Evolutionary conservation across 1,140 invertebrate species (phyloP).

Genomic region (Bilobella aurantiaca): DNA sequence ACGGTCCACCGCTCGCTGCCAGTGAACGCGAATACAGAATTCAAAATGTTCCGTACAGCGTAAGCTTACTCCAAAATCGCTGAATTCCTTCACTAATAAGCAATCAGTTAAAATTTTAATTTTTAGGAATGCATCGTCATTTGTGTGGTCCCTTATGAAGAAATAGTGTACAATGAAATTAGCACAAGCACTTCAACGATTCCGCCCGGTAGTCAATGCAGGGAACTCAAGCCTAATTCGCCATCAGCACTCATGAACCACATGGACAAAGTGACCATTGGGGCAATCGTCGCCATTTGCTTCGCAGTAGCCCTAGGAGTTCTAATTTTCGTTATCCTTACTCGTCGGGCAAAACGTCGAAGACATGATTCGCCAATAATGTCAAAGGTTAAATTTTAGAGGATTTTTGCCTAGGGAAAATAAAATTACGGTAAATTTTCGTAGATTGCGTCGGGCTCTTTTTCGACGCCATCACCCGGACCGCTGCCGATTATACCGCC

Average conservation of each 20-base stretch:
- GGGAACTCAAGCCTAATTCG: slow-evolving; percentile 61
- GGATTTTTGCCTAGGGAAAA: neutral
- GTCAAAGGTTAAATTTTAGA: slow-evolving; percentile 23
- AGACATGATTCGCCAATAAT: slow-evolving; percentile 28
- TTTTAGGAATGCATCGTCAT: slow-evolving; percentile 78
- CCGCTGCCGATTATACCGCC: slow-evolving; percentile 54
- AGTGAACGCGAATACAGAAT: slow-evolving; percentile 82
- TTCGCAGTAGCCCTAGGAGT: slow-evolving; percentile 41
- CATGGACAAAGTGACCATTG: slow-evolving; percentile 90
- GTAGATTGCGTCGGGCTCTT: slow-evolving; percentile 35
- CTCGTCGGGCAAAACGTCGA: slow-evolving; percentile 48
- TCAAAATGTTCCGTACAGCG: slow-evolving; percentile 77
- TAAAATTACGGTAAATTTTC: neutral
- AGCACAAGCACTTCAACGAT: slow-evolving; percentile 27
- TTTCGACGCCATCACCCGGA: slow-evolving; percentile 29
- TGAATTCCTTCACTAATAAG: too few species aligned
- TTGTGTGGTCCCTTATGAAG: slow-evolving; percentile 79
- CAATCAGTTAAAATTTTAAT: too few species aligned
- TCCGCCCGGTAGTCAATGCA: slow-evolving; percentile 54
- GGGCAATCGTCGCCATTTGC: slow-evolving; percentile 54
- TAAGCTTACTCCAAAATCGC: too few species aligned
- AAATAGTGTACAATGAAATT: slow-evolving; percentile 40
- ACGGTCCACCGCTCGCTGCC: slow-evolving; percentile 72
- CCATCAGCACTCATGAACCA: slow-evolving; percentile 52
- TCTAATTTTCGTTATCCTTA: slow-evolving; percentile 66